These are phyloP conservation scores for Ormia ochracea DNA, from an alignment of 2,888 invertebrate genomes.

Conservation along the genomic window DNA sequence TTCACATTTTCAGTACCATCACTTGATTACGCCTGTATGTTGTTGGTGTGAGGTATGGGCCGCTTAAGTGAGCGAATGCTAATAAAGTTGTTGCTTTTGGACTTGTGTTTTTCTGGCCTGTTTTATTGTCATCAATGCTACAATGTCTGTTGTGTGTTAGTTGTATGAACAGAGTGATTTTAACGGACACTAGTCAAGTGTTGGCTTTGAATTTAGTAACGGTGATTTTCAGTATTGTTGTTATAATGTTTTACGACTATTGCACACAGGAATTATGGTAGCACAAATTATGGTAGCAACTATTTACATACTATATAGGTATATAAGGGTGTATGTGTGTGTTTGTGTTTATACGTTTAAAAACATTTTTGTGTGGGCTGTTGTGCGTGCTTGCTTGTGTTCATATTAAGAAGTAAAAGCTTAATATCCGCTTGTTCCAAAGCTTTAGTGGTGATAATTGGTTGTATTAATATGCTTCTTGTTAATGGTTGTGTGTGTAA, in stretches of 20 bases:
- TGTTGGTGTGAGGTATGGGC: no score
- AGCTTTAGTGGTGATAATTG: constrained; percentile 22
- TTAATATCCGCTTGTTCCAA: constrained; percentile 18
- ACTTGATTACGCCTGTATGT: no score
- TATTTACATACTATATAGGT: no score
- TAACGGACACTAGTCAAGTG: constrained; percentile 63
- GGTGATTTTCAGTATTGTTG: constrained; percentile 54
- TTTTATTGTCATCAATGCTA: not conserved
- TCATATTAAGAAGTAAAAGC: no score
- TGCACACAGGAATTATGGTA: not conserved
- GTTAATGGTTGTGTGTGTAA: not conserved
- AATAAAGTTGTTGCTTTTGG: no score
- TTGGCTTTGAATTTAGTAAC: constrained; percentile 61
- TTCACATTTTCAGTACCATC: no score
- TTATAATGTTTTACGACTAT: constrained; percentile 35
- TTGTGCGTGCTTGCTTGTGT: no score
- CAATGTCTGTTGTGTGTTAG: constrained; percentile 11
- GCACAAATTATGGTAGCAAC: not conserved
- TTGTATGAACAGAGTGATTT: constrained; percentile 37
- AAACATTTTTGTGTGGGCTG: no score
- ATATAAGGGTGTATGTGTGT: no score
- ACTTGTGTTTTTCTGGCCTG: not conserved
- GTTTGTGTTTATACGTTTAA: no score
- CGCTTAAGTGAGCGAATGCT: no score
- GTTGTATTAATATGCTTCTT: constrained; percentile 9